phyloP scores from a whole-genome alignment of 2,797 vertebrate genomes.

The Scolopax rusticola region DNA sequence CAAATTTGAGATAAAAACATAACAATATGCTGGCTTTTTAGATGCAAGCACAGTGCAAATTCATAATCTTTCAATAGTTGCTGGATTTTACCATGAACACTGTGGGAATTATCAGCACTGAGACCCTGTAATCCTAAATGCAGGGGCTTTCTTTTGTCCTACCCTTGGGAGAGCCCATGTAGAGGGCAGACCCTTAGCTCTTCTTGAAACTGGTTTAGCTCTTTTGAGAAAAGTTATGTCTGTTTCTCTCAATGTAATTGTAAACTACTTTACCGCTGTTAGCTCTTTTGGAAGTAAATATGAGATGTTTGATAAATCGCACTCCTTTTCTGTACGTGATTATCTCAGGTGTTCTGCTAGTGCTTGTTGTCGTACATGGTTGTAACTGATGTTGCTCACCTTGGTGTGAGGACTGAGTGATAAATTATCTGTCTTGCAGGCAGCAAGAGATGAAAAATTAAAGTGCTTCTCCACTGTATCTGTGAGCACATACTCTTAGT shows the following conservation, averaged over 20 bases:
- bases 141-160: background rate
- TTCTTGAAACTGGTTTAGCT: background rate
- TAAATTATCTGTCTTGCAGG: background rate
- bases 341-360: background rate
- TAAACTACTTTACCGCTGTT: background rate
- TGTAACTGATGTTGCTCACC: background rate
- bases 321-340: background rate
- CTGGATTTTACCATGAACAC: fast-evolving
- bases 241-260: background rate
- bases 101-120: background rate
- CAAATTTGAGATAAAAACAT: background rate
- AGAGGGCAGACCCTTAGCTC: background rate
- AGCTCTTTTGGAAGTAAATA: background rate
- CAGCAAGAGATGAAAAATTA: background rate
- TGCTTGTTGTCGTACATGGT: background rate
- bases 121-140: background rate
- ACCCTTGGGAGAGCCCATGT: background rate
- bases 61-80: background rate
- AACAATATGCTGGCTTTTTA: background rate
- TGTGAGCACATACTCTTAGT: background rate
- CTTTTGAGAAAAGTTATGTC: background rate
- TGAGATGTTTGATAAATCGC: background rate
- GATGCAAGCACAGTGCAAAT: background rate
- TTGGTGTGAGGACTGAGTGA: background rate
- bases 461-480: background rate